These are phyloP conservation scores for Sternarchorhynchus goeldii DNA, from an alignment of 2,797 vertebrate species.

Conservation along the genomic window DNA sequence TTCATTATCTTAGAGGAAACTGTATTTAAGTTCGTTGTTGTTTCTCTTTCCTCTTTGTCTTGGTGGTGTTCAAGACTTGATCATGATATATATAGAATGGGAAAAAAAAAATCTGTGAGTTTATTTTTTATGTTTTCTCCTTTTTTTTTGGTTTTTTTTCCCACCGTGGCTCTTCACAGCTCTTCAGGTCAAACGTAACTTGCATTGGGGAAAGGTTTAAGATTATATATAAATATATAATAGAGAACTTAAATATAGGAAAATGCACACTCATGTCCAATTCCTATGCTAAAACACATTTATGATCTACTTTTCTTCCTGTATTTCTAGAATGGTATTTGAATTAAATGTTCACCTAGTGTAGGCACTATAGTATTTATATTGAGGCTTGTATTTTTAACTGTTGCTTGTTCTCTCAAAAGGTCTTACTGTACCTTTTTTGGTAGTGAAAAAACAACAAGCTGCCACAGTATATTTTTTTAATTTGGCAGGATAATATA, in stretches of 20 bases:
- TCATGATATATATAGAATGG: conserved; percentile 77
- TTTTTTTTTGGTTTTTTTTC: conserved; percentile 82
- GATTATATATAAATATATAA: conserved; percentile 87
- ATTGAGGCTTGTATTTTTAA: conserved; percentile 99
- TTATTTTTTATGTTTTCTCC: conserved; percentile 79
- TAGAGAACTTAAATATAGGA: conserved; percentile 99
- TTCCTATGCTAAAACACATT: conserved; percentile 99
- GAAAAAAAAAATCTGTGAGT: conserved; percentile 80
- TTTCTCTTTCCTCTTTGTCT: conserved; percentile 89
- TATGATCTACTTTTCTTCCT: conserved; percentile 99
- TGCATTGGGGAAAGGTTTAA: conserved; percentile 99
- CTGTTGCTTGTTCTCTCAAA: conserved; percentile 99
- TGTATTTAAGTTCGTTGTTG: conserved; percentile 88
- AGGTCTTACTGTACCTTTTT: conserved; percentile 98
- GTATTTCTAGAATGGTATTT: conserved; percentile 99
- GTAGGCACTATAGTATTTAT: conserved; percentile 99
- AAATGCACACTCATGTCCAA: conserved; percentile 99
- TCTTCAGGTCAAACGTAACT: conserved; percentile 99
- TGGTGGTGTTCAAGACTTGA: conserved; percentile 94
- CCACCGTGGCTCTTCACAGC: conserved; percentile 96
- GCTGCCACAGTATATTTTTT: conserved; percentile 99
- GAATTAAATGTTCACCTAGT: conserved; percentile 99
- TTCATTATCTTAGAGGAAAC: conserved; percentile 91
- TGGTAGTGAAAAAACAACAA: conserved; percentile 99
- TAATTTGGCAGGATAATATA: conserved; percentile 99